These are phyloP conservation scores for Synergus laeviventris DNA, from an alignment of 2,888 invertebrate genomes.

Conservation along the genomic window DNA sequence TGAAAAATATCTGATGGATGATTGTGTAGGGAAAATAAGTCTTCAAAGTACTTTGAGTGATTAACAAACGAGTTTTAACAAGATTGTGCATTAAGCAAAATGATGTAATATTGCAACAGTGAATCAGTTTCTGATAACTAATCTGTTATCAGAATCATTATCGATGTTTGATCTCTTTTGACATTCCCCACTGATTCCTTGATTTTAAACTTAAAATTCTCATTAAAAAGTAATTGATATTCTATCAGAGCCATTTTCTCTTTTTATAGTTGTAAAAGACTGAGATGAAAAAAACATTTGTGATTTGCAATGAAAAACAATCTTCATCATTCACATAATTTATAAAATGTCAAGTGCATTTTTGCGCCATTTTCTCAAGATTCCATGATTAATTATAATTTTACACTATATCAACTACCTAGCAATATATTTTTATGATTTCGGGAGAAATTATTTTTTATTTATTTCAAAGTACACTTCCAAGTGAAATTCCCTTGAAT, in stretches of 20 bases:
- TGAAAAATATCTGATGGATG: not conserved
- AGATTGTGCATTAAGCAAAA: not conserved
- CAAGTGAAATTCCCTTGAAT: too few relatives aligned
- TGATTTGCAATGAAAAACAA: not conserved
- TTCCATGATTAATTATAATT: conserved; percentile 22
- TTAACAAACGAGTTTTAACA: not conserved
- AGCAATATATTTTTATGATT: not conserved
- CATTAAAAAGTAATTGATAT: not conserved
- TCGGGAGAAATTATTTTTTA: too few relatives aligned
- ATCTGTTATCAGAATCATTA: not conserved
- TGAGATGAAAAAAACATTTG: not conserved
- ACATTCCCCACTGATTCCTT: not conserved
- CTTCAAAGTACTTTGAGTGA: not conserved
- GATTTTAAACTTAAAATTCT: not conserved
- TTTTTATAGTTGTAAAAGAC: too few relatives aligned
- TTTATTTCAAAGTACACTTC: too few relatives aligned
- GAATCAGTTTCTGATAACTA: not conserved
- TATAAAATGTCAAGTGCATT: conserved; percentile 30
- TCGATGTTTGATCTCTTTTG: not conserved
- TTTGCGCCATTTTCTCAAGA: conserved; percentile 11
- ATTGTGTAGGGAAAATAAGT: not conserved
- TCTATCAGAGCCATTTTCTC: not conserved
- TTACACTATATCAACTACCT: too few relatives aligned
- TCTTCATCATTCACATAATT: not conserved
- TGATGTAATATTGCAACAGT: not conserved